phyloP scores from a whole-genome alignment of 53 echinoderm and acorn worm genomes.

The Crossaster papposus region DNA sequence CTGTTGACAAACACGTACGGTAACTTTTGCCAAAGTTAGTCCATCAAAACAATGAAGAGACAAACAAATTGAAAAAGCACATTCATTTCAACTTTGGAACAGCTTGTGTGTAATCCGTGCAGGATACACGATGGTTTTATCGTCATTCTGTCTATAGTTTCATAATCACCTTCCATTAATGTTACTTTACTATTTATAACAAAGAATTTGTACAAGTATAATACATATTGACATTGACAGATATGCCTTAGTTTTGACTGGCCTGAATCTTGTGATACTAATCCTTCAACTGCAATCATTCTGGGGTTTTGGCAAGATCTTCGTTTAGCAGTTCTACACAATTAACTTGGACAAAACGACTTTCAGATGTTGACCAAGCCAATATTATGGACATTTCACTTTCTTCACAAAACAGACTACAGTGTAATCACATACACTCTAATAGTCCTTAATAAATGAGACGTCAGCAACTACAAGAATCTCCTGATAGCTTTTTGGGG shows the following conservation, averaged over 20 bases:
- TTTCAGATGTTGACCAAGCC: too few relatives aligned
- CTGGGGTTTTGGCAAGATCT: not conserved
- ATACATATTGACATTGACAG: conserved; percentile 19
- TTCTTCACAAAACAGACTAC: too few relatives aligned
- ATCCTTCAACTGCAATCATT: not conserved
- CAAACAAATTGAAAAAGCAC: too few relatives aligned
- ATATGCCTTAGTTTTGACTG: not conserved
- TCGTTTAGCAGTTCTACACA: too few relatives aligned
- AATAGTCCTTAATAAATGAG: not conserved
- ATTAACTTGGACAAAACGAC: not conserved
- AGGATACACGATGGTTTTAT: conserved; percentile 20
- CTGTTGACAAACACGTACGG: too few relatives aligned
- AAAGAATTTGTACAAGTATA: conserved; percentile 58
- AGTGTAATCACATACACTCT: not conserved
- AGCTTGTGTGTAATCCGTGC: conserved; percentile 9
- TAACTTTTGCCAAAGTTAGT: too few relatives aligned
- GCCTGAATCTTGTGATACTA: not conserved
- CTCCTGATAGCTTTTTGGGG: too few relatives aligned
- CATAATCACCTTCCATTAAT: conserved; percentile 51
- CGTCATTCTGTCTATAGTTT: conserved; percentile 8
- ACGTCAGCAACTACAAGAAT: too few relatives aligned
- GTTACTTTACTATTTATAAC: conserved; percentile 42
- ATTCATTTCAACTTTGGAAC: not conserved
- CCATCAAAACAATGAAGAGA: too few relatives aligned
- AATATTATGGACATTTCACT: too few relatives aligned